Conservation (phyloP, 37 sponge, comb jelly and placozoan genomes). For the Beroe ovata region DNA sequence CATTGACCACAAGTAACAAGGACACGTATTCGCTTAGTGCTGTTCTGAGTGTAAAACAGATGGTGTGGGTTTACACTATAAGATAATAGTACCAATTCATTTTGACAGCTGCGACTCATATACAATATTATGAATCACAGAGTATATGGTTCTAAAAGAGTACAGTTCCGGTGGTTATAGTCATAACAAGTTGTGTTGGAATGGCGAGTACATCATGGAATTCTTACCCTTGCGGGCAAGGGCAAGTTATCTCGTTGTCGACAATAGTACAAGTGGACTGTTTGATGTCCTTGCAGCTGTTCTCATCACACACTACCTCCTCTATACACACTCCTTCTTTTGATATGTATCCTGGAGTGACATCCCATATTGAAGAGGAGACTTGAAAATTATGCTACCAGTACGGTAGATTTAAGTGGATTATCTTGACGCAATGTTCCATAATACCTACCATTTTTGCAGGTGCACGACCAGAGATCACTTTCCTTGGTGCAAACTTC, state of each 20-base stretch:
- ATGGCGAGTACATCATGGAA: too few relatives aligned
- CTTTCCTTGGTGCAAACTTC: background rate
- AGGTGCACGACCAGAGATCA: background rate
- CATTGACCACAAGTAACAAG: background rate
- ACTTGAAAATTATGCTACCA: background rate
- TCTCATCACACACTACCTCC: background rate
- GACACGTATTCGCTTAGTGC: too few relatives aligned
- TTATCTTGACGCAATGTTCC: too few relatives aligned
- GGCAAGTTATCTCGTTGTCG: conserved; percentile 6
- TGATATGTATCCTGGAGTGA: background rate
- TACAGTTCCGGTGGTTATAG: too few relatives aligned
- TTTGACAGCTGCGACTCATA: too few relatives aligned
- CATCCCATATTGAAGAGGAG: background rate
- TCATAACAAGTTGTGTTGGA: too few relatives aligned
- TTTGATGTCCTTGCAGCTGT: background rate
- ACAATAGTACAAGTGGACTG: conserved; percentile 26
- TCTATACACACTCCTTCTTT: background rate
- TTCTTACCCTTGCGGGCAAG: conserved; percentile 25
- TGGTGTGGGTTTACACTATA: too few relatives aligned
- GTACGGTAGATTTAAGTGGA: background rate
- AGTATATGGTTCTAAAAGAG: too few relatives aligned
- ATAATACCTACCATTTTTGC: conserved; percentile 57
- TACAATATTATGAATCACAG: too few relatives aligned
- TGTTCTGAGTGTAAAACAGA: too few relatives aligned
- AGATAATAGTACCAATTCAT: too few relatives aligned